These are phyloP conservation scores for Geotrypetes seraphini DNA, from an alignment of 2,797 vertebrate species.

Conservation along the genomic window DNA sequence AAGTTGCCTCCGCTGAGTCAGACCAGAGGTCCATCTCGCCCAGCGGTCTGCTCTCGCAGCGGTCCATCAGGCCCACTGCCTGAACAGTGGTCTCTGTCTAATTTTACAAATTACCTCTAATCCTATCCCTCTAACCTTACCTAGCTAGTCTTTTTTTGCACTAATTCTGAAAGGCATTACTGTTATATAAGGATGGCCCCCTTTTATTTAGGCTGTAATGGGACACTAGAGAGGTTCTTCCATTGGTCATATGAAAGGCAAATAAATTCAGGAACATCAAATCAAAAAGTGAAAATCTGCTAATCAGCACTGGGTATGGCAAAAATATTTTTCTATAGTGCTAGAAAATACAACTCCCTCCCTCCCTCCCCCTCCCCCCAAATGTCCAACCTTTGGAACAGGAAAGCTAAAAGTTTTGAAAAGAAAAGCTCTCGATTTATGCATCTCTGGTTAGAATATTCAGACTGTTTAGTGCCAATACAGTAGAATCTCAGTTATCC, in stretches of 20 bases:
- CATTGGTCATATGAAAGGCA: constrained; percentile 88
- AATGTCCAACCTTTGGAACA: constrained; percentile 24
- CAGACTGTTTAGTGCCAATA: constrained; percentile 60
- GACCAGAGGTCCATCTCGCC: too few relatives aligned
- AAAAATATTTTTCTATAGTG: constrained; percentile 59
- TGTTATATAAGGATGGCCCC: constrained; percentile 67
- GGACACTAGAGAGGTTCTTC: constrained; percentile 70
- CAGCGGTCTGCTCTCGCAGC: too few relatives aligned
- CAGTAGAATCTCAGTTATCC: too few relatives aligned
- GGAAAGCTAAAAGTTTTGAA: constrained; percentile 31
- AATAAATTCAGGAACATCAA: constrained; percentile 83
- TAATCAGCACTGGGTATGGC: constrained; percentile 67
- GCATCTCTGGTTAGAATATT: constrained; percentile 62
- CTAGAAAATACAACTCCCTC: constrained; percentile 56
- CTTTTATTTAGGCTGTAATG: constrained; percentile 54
- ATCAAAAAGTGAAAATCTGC: constrained; percentile 80
- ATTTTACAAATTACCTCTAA: too few relatives aligned
- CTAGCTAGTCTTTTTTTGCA: constrained; percentile 85
- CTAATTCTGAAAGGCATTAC: constrained; percentile 78
- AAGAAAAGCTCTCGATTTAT: constrained; percentile 58
- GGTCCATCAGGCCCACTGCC: too few relatives aligned
- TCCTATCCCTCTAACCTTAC: too few relatives aligned
- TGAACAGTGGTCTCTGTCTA: too few relatives aligned
- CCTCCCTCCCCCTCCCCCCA: too few relatives aligned
- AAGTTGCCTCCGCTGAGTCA: too few relatives aligned